Evolutionary conservation across 2,888 invertebrate species (phyloP).

Genomic region (Cylindroiulus punctatus): DNA sequence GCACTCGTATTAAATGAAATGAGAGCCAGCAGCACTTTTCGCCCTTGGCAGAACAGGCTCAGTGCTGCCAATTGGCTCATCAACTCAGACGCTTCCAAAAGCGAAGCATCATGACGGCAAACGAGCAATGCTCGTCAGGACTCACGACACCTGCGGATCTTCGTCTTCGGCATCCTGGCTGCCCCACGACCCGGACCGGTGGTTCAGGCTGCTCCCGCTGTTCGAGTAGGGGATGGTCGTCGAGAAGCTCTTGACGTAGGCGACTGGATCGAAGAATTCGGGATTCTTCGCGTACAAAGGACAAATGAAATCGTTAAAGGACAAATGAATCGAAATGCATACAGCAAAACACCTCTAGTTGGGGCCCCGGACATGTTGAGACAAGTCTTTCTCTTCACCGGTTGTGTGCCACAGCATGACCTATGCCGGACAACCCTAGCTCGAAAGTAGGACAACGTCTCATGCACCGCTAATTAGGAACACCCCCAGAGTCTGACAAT

Average conservation of each 20-base stretch:
- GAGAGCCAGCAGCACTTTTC: neutral
- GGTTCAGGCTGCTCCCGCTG: neutral
- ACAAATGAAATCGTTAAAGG: neutral
- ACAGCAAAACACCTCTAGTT: too few species aligned
- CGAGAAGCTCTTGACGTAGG: slow-evolving; percentile 48
- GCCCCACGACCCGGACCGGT: slow-evolving; percentile 30
- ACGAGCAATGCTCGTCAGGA: neutral
- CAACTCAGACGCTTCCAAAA: neutral
- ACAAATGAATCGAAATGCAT: too few species aligned
- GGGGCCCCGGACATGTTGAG: too few species aligned
- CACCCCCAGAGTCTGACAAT: too few species aligned
- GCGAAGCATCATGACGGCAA: neutral
- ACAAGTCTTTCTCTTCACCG: too few species aligned
- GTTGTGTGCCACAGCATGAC: too few species aligned
- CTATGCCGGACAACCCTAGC: too few species aligned
- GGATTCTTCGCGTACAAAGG: slow-evolving; percentile 26
- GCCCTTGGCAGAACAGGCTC: neutral
- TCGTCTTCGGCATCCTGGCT: slow-evolving; percentile 50
- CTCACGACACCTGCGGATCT: slow-evolving; percentile 42
- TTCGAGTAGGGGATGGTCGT: neutral
- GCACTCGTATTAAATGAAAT: neutral
- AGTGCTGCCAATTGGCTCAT: neutral
- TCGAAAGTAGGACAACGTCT: too few species aligned
- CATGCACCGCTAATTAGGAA: too few species aligned
- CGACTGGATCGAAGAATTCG: slow-evolving; percentile 55